These are phyloP conservation scores for Hyaena hyaena DNA, from an alignment of 2,113 vertebrate genomes.

Conservation along the genomic window DNA sequence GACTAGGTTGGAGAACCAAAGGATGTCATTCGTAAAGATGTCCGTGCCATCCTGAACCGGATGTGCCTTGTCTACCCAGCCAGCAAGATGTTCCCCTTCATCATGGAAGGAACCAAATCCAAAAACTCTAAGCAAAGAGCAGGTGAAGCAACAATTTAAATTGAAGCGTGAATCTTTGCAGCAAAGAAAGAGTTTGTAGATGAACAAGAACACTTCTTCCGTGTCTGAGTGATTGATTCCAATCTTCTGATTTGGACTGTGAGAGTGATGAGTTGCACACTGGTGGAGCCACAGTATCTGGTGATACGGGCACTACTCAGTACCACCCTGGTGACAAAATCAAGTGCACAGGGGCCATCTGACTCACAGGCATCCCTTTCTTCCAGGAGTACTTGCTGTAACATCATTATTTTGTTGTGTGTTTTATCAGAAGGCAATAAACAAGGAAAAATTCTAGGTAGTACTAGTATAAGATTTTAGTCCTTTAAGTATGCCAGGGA, in stretches of 20 bases:
- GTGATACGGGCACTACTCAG: constrained; percentile 82
- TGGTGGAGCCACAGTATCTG: constrained; percentile 80
- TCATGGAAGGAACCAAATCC: constrained; percentile 99
- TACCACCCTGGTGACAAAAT: constrained; percentile 86
- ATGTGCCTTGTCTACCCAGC: constrained; percentile 97
- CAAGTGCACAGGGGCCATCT: constrained; percentile 91
- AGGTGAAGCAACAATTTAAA: constrained; percentile 85
- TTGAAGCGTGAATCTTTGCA: not conserved
- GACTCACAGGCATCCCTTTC: constrained; percentile 82
- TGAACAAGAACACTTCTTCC: not conserved
- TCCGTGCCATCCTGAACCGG: constrained; percentile 94
- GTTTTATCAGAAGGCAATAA: not conserved
- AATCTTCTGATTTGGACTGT: constrained; percentile 58
- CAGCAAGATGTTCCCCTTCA: constrained; percentile 97
- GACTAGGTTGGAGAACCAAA: constrained; percentile 96
- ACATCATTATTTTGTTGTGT: not conserved
- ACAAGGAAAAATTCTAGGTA: not conserved
- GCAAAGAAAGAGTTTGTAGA: not conserved
- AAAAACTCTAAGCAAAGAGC: constrained; percentile 99
- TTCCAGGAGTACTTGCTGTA: not conserved
- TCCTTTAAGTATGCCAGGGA: not conserved
- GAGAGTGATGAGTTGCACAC: constrained; percentile 90
- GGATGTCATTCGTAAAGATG: constrained; percentile 97
- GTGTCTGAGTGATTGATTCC: not conserved
- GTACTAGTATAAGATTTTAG: constrained; percentile 10